phyloP scores from a whole-genome alignment of 2,888 invertebrate genomes.

The Ganaspis brasiliensis region DNA sequence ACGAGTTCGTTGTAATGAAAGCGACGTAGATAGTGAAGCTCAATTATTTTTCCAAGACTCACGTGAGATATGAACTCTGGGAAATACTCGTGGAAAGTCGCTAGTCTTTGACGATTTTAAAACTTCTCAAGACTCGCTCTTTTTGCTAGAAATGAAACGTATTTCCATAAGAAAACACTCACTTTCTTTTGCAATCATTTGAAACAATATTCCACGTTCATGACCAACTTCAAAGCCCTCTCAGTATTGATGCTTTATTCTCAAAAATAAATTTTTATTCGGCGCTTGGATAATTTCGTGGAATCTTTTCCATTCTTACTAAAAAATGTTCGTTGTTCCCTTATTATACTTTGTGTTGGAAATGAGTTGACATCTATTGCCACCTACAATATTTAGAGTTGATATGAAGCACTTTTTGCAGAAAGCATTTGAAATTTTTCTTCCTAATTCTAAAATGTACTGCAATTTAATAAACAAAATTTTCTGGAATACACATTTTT shows the following conservation, averaged over 20 bases:
- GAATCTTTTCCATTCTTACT: conserved; percentile 56
- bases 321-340: conserved; percentile 13
- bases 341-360: conserved; percentile 9
- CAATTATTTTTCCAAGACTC: conserved; percentile 64
- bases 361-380: conserved; percentile 16
- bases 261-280: conserved; percentile 46
- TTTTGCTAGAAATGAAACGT: conserved; percentile 51
- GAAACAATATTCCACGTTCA: conserved; percentile 43
- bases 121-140: conserved; percentile 59
- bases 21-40: conserved; percentile 64
- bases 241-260: not conserved
- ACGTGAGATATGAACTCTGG: conserved; percentile 60
- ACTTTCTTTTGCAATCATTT: conserved; percentile 52
- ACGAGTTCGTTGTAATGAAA: conserved; percentile 70
- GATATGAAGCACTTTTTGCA: not conserved
- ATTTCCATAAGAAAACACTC: conserved; percentile 54
- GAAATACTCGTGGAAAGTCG: conserved; percentile 53
- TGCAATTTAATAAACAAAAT: not conserved
- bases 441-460: not conserved
- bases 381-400: conserved; percentile 14
- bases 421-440: conserved; percentile 5
- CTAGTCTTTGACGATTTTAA: conserved; percentile 61
- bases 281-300: conserved; percentile 62
- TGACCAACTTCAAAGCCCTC: conserved; percentile 19
- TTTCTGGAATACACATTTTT: not conserved